These are phyloP conservation scores for Terebella lapidaria DNA, from an alignment of 2,888 invertebrate species.

Conservation along the genomic window DNA sequence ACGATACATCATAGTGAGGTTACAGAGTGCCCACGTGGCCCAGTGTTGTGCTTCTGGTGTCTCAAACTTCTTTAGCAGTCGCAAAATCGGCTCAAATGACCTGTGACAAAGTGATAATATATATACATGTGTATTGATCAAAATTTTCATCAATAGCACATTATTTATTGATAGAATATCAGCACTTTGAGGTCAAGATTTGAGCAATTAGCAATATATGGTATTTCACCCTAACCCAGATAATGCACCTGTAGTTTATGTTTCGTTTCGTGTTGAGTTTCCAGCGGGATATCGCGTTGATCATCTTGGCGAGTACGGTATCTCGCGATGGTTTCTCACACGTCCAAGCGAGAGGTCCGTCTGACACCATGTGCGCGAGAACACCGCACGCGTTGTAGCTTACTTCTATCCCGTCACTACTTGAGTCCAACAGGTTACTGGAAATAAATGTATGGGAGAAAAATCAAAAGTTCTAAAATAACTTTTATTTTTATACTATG, in stretches of 20 bases:
- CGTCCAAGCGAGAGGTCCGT: slow-evolving; percentile 79
- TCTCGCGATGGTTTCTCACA: slow-evolving; percentile 67
- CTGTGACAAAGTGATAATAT: slow-evolving; percentile 50
- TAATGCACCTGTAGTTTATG: slow-evolving; percentile 79
- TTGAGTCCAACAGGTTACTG: slow-evolving; percentile 71
- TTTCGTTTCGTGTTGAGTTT: slow-evolving; percentile 79
- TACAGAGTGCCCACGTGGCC: slow-evolving; percentile 96
- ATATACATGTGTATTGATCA: background rate
- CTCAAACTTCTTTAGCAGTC: slow-evolving; percentile 68
- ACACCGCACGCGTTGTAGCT: slow-evolving; percentile 96
- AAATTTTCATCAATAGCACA: no score
- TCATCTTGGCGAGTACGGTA: slow-evolving; percentile 67
- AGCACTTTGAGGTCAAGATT: no score
- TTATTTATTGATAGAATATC: no score
- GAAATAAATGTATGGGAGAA: background rate
- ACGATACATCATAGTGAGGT: slow-evolving; percentile 89
- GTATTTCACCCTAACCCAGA: no score
- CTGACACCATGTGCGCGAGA: slow-evolving; percentile 89
- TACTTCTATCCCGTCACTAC: slow-evolving; percentile 93
- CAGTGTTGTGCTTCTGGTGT: slow-evolving; percentile 91
- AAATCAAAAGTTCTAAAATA: slow-evolving; percentile 5
- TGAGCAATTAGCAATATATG: no score
- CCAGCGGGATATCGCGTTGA: slow-evolving; percentile 81
- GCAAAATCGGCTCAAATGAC: slow-evolving; percentile 88
- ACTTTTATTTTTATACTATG: no score